Base-by-base conservation (phyloP, 1,140 invertebrate species). In the Brachionus koreanus region DNA sequence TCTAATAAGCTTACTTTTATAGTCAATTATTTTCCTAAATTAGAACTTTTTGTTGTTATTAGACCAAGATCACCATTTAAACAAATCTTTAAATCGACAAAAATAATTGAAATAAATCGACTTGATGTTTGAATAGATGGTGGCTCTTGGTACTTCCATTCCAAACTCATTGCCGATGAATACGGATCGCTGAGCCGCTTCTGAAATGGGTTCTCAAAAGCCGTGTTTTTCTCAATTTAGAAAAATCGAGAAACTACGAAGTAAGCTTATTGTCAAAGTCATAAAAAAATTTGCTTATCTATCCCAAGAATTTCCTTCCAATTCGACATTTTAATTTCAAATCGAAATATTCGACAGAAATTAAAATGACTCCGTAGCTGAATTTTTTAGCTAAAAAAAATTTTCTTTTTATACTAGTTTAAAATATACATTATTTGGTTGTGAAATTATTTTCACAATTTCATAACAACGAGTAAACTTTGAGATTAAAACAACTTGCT, bases 231-330 rank as follows among this genome's bases (percentile, higher is more conserved):
- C 63, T 33, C 63, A 65, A 37, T 65, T 65, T 65, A 65, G 63
- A 65, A 65, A 65, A 65, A 65, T 65, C n/a, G 63, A 65, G 63
- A 65, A 63, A 37, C 63, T 65, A 65, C 63, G 63, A 65, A 65
- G 63, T 33, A 65, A 65, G 63, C 63, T 29, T 65, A 12, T 63
- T 46, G 43, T 63, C 25, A 63, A n/a, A 5, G 5, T 12, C 25
- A 2, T 12, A 46, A 37, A 65, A 65, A 65, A 16, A 12, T 23
- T 37, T 65, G 10, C 25, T 33, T 3, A 37, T 65, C 6, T 33
- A 16, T 33, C 33, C 25, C 29, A 25, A 65, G 63, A n/a, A 33
- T 33, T 16, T 65, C 29, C 63, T 65, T 33, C 63, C 29, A 65
- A 63, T 65, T 65, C 25, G 33, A n/a, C 63, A 65, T 65, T 33